Conservation (phyloP, 2,888 invertebrate genomes). For the Hydriomena furcata region DNA sequence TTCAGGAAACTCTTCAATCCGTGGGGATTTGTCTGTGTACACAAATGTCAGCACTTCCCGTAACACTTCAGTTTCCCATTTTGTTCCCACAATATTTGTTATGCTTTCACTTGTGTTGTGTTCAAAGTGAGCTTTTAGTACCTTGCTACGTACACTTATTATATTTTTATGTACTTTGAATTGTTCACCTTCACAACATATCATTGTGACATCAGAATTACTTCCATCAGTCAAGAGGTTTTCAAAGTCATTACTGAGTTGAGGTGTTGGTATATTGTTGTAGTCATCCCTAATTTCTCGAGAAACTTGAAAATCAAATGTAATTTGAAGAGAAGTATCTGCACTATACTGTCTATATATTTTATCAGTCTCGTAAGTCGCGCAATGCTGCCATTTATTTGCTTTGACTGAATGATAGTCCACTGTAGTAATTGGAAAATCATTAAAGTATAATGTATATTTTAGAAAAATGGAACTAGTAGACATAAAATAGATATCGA, state of each 20-base stretch:
- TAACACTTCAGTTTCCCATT: too few species aligned
- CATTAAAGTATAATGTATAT: too few species aligned
- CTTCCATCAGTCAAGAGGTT: conserved; percentile 63
- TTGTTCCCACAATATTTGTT: too few species aligned
- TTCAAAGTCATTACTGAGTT: conserved; percentile 69
- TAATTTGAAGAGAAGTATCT: too few species aligned
- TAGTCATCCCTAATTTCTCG: conserved; percentile 52
- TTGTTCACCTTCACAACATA: conserved; percentile 64
- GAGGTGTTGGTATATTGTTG: conserved; percentile 56
- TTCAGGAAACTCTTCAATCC: conserved; percentile 70
- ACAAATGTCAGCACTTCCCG: too few species aligned
- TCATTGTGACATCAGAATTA: conserved; percentile 74
- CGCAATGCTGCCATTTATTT: conserved; percentile 74
- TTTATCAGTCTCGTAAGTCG: conserved; percentile 56
- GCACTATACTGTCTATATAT: too few species aligned
- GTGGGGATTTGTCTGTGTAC: too few species aligned
- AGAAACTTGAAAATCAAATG: not conserved
- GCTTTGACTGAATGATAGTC: conserved; percentile 68
- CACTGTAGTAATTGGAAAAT: too few species aligned
- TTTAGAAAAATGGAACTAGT: conserved; percentile 66
- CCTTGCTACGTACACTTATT: conserved; percentile 67
- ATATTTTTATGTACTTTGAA: conserved; percentile 73
- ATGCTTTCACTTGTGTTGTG: conserved; percentile 71
- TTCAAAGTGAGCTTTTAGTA: conserved; percentile 76
- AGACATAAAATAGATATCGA: conserved; percentile 69